A percentile compares a stretch with the other conserved stretches of the same genome.
Evolutionary conservation across 1,140 invertebrate genomes (phyloP).

Genomic region (Drosophila funebris): DNA sequence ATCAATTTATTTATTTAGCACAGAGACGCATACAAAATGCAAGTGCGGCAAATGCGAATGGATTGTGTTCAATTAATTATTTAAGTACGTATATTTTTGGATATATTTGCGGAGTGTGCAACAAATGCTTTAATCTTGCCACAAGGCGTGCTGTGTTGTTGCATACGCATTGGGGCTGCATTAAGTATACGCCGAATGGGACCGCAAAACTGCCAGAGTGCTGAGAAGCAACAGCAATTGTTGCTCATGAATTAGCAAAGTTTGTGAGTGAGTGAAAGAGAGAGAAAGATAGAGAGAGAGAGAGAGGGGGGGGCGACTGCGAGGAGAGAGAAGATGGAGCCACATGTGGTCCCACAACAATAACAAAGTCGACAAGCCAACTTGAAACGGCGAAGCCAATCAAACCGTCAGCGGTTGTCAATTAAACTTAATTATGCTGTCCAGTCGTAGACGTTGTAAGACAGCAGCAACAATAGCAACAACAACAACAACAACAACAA

Average conservation of each 20-base stretch:
- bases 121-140: background rate
- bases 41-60: conserved; percentile 37
- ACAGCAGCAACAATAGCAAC: background rate
- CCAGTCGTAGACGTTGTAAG: conserved; percentile 35
- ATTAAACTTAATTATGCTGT: conserved; percentile 64
- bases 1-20: conserved; percentile 63
- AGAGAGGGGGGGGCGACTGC: background rate
- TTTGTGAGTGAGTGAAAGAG: background rate
- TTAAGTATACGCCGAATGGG: conserved; percentile 31
- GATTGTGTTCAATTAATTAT: conserved; percentile 42
- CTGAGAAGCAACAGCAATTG: background rate
- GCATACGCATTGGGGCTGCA: conserved; percentile 16
- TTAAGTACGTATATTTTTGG: background rate
- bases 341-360: background rate
- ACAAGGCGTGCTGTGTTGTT: too few species aligned
- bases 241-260: conserved; percentile 21
- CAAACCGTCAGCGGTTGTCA: conserved; percentile 61
- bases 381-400: conserved; percentile 39
- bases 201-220: background rate
- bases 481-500: conserved; percentile 11
- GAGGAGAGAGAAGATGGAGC: too few species aligned
- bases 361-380: background rate
- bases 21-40: conserved; percentile 51
- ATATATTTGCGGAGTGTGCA: background rate
- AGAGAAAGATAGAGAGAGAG: background rate